Conservation (phyloP, 2,113 vertebrate species). For the Epinephelus lanceolatus region DNA sequence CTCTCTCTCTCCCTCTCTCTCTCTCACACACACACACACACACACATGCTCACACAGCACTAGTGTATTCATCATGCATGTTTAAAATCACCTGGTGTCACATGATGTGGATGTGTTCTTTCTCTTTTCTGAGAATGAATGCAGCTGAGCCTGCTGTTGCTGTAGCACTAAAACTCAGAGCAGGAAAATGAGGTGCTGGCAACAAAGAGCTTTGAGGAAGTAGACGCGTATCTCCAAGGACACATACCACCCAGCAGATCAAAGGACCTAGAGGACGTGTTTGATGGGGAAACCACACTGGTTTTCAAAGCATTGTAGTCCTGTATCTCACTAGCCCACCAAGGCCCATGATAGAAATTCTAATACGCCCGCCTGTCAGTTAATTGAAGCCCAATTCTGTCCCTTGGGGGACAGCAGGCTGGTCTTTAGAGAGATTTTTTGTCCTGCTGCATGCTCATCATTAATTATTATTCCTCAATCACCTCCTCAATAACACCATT, state of each 20-base stretch:
- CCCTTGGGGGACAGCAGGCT: slow-evolving; percentile 64
- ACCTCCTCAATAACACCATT: slow-evolving; percentile 51
- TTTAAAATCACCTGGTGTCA: slow-evolving; percentile 57
- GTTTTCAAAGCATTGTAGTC: slow-evolving; percentile 79
- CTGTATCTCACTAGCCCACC: slow-evolving; percentile 70
- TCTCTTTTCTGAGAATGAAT: slow-evolving; percentile 54
- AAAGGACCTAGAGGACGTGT: slow-evolving; percentile 80
- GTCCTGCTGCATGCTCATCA: slow-evolving; percentile 60
- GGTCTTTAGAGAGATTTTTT: slow-evolving; percentile 72
- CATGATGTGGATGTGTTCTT: slow-evolving; percentile 30
- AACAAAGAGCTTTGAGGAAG: slow-evolving; percentile 80
- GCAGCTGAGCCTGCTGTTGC: slow-evolving; percentile 53
- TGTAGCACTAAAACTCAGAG: slow-evolving; percentile 56
- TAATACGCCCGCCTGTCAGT: slow-evolving; percentile 77
- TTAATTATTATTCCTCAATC: slow-evolving; percentile 79
- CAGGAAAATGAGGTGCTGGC: slow-evolving; percentile 76
- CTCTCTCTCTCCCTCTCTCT: no score
- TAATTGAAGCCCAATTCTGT: slow-evolving; percentile 77
- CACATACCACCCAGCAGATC: slow-evolving; percentile 83
- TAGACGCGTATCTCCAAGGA: slow-evolving; percentile 83
- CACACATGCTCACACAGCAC: neutral
- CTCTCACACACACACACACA: neutral
- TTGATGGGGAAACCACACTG: slow-evolving; percentile 82
- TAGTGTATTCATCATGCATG: slow-evolving; percentile 24
- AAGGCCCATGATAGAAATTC: slow-evolving; percentile 75